Base-by-base conservation (phyloP, 2,888 invertebrate genomes). In the Drosophila subquinaria region DNA sequence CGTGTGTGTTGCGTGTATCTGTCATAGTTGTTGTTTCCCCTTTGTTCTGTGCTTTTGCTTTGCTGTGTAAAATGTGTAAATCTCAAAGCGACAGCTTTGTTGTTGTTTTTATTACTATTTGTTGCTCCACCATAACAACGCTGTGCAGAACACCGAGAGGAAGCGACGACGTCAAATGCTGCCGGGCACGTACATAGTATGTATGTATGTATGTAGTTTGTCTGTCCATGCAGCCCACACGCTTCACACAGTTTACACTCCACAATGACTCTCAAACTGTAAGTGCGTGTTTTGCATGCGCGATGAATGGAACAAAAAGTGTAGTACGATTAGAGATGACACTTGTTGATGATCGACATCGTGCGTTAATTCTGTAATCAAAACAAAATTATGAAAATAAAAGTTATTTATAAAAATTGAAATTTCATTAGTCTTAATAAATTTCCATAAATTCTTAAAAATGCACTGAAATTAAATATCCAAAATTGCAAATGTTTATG, bases 241-340 rank as follows among this genome's bases (percentile, higher is more conserved):
- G n/a, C n/a, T n/a, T n/a, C n/a, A n/a, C 50, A 53, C 15, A 20
- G 27, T 47, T 27, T 40, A 51, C 35, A 27, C 15, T 15, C 35
- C 11, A 3, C 38, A 78, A 68, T 85, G 67, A n/a, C 27, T 76
- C 13, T 51, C 57, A 74, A 84, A 84, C 84, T 74, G 82, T 51
- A 38, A n/a, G 15, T 40, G 66, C 77, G 72, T 84, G 84, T 69
- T 64, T 76, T 76, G 84, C 82, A 88, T 84, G 63, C 64, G 52
- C 68, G 60, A 87, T 79, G 65, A 61, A 38, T 62, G 48, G 48
- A 23, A 23, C 23, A 23, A 17, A 27, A 35, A 38, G 4, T 40
- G 40, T 36, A 51, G 35, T 36, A 30, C 35, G 35, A 13, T 45
- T 78, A 69, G 78, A 23, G 74, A 77, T 70, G 74, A 38, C 48